Conservation (phyloP, 2,797 vertebrate species). For the Acomys russatus region DNA sequence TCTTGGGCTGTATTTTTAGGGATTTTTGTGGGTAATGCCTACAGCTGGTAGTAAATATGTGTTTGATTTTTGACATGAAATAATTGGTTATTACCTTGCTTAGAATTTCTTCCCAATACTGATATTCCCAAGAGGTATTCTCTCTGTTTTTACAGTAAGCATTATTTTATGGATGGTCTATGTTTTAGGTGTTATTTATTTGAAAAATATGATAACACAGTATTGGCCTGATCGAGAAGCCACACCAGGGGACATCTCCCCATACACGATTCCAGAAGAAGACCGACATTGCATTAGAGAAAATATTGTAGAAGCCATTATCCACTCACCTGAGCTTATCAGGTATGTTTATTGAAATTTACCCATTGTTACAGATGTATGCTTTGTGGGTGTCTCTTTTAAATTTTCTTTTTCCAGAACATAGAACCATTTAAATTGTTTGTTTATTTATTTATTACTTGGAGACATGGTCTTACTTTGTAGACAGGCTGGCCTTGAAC, state of each 20-base stretch:
- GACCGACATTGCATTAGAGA: conserved; percentile 98
- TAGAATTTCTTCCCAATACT: neutral
- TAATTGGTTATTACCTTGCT: neutral
- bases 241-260: conserved; percentile 92
- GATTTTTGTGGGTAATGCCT: neutral
- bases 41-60: conserved; percentile 31
- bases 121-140: neutral
- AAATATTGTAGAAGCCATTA: conserved; percentile 99
- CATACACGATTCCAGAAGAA: conserved; percentile 97
- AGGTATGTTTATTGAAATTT: conserved; percentile 89
- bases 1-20: conserved; percentile 29
- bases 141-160: conserved; percentile 59
- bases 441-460: neutral
- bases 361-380: neutral
- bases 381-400: neutral
- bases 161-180: conserved; percentile 64
- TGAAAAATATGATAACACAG: conserved; percentile 99
- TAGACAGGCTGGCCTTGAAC: neutral
- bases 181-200: conserved; percentile 97
- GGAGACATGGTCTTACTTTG: neutral
- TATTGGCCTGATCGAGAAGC: conserved; percentile 98
- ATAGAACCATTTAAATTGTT: no score
- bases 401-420: conserved; percentile 22
- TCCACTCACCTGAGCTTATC: conserved; percentile 98
- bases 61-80: conserved; percentile 51